Evolutionary conservation across 2,113 vertebrate species (phyloP).

Genomic region (Myiagra hebetior): DNA sequence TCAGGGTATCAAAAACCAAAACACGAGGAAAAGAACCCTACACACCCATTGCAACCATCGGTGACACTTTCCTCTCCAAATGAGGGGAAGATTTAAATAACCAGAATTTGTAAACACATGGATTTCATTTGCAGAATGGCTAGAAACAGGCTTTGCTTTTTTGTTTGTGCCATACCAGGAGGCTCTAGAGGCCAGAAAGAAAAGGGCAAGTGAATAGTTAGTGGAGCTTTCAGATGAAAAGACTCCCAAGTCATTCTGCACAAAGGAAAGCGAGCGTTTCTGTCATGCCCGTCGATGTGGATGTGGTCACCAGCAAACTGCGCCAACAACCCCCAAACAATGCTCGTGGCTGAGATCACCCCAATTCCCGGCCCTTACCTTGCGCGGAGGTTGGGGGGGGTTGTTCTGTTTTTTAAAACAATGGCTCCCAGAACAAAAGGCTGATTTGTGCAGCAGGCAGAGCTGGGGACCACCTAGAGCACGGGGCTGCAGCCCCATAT

Average conservation of each 20-base stretch:
- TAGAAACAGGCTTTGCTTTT: neutral
- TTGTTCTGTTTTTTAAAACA: slow-evolving; percentile 44
- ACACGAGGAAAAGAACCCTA: neutral
- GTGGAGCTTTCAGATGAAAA: neutral
- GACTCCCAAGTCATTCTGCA: neutral
- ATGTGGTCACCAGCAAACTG: neutral
- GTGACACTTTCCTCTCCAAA: neutral
- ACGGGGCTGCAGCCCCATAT: slow-evolving; percentile 45
- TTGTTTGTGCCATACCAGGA: neutral
- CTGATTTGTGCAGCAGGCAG: slow-evolving; percentile 55
- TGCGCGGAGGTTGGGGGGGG: neutral
- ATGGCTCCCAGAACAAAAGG: slow-evolving; percentile 48
- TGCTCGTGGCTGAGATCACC: neutral
- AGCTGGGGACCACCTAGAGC: slow-evolving; percentile 57
- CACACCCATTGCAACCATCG: neutral
- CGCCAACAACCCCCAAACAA: neutral
- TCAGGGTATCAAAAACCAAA: neutral
- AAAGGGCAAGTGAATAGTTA: neutral
- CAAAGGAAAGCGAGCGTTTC: slow-evolving; percentile 9
- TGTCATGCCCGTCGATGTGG: neutral
- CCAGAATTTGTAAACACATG: neutral
- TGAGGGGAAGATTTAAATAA: neutral
- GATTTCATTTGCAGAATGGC: neutral
- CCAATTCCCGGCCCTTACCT: neutral
- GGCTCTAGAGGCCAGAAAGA: neutral